Evolutionary conservation across 2,888 invertebrate genomes (phyloP).

Genomic region (Pachycephus smyrnensis): DNA sequence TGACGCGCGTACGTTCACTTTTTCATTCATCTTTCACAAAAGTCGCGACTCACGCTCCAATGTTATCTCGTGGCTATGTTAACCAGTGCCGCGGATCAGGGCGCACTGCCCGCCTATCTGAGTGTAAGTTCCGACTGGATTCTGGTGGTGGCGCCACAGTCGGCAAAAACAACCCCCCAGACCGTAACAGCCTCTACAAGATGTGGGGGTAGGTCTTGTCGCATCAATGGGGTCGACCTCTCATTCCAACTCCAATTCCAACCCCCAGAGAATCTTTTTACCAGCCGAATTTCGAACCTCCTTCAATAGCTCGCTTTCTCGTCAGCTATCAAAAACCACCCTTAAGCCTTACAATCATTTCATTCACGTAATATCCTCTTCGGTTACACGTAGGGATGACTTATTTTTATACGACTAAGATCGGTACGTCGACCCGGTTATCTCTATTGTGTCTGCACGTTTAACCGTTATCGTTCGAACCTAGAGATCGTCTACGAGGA

Average conservation of each 20-base stretch:
- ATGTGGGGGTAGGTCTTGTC: slow-evolving; percentile 8
- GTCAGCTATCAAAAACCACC: not conserved
- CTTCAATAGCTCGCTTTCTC: not conserved
- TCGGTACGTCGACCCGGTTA: not conserved
- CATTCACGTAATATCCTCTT: not conserved
- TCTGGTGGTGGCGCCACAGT: slow-evolving; percentile 46
- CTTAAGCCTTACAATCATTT: not conserved
- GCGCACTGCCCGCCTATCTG: slow-evolving; percentile 54
- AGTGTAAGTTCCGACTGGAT: slow-evolving; percentile 28
- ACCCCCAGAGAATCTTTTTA: not conserved
- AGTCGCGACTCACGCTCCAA: slow-evolving; percentile 17
- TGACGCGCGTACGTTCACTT: slow-evolving; percentile 22
- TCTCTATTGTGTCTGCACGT: not conserved
- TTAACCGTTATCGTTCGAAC: not conserved
- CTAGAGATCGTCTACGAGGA: not conserved
- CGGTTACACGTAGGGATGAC: not conserved
- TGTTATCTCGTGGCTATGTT: slow-evolving; percentile 29
- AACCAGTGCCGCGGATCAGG: slow-evolving; percentile 57
- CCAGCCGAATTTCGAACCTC: not conserved
- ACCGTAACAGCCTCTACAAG: not conserved
- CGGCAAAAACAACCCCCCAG: slow-evolving; percentile 52
- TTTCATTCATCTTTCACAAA: slow-evolving; percentile 39
- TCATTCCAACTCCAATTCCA: not conserved
- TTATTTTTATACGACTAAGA: not conserved
- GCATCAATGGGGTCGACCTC: not conserved